Evolutionary conservation across 2,888 invertebrate genomes (phyloP), one percentile per base, ranked within the genome.

Genomic region (Patella ulyssiponensis): DNA sequence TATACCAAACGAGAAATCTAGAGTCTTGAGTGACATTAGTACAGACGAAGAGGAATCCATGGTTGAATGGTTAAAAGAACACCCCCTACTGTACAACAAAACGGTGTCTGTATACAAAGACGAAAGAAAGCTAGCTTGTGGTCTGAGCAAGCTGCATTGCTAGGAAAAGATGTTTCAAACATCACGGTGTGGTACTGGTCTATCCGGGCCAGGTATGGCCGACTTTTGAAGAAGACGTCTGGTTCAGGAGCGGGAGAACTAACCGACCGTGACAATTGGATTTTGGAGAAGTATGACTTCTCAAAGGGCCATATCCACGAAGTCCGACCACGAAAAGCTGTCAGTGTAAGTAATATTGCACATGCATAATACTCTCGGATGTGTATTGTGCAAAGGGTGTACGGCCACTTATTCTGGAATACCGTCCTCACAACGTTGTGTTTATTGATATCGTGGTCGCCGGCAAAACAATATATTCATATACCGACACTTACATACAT

Each of bases 191-290:
- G 58, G 58, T 58, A 14, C 20, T 17, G 58, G 58, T 58, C 58
- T 58, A 58, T 14, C 58, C 17, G 58, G 9, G 14, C 58, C 58
- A 58, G 58, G 58, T 58, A 58, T 58, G 58, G 58, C 54, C 77
- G 79, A 17, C 75, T 80, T 20, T 51, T 77, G 74, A 77, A 81
- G 73, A 80, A 81, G 71, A 81, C 79, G 78, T 74, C 76, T 69
- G 81, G 79, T 51, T 76, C 79, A 52, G 77, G 70, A 20, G 71
- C 56, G 14, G 70, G 54, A 33, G 77, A 77, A 71, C 70, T 76
- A 69, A 80, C 78, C 12, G 77, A 76, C 76, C 72, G 77, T 64
- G 78, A 81, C 70, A 53, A 78, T 75, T 79, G 79, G 81, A 73
- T 76, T 20, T 77, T 71, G 72, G 69, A n/a, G 51, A 76, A 77